Evolutionary conservation across 2,888 invertebrate species (phyloP).

Genomic region (Brenthis hecate): DNA sequence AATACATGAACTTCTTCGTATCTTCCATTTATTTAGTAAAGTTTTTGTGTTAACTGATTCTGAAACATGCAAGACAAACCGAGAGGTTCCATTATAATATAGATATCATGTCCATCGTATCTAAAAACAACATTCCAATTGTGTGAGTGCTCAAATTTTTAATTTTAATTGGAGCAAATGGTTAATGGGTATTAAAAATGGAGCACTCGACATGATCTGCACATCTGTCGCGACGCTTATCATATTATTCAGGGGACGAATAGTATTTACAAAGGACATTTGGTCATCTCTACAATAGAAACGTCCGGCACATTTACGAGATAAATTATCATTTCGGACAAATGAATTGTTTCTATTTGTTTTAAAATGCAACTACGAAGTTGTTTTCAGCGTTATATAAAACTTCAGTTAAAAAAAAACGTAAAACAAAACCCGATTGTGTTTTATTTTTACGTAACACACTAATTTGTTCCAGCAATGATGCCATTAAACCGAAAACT

Average conservation of each 20-base stretch:
- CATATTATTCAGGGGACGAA: conserved; percentile 3
- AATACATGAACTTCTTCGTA: neutral
- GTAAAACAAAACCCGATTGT: neutral
- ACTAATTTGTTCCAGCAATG: neutral
- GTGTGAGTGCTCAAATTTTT: neutral
- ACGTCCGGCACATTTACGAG: conserved; percentile 5
- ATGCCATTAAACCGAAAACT: conserved; percentile 2
- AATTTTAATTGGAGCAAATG: conserved; percentile 9
- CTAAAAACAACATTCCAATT: neutral
- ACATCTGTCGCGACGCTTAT: conserved; percentile 5
- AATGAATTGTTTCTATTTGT: neutral
- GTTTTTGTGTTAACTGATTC: no score
- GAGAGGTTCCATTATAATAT: no score
- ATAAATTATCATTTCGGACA: conserved; percentile 3
- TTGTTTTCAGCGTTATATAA: conserved; percentile 3
- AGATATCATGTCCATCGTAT: neutral
- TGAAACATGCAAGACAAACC: no score
- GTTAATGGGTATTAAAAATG: conserved; percentile 14
- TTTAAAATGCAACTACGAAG: conserved; percentile 6
- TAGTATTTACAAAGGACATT: conserved; percentile 5
- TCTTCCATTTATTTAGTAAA: no score
- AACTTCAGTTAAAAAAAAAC: neutral
- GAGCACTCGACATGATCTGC: neutral
- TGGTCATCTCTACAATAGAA: neutral
- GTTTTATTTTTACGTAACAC: neutral